Conservation (phyloP, 1,140 invertebrate genomes). For the Zaprionus ghesquierei region DNA sequence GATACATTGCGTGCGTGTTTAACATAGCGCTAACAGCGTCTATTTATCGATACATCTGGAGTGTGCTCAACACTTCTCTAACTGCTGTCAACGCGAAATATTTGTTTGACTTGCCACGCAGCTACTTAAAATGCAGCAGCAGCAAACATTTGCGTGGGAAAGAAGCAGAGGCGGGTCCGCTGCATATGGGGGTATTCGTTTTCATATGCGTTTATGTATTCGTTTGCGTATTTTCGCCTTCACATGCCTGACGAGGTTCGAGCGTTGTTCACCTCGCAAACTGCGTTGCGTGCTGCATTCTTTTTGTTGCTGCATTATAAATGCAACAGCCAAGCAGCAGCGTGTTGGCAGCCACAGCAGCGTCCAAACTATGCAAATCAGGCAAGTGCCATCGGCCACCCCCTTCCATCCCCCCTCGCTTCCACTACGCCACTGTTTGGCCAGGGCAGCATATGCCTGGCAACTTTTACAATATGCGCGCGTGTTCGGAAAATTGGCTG, state of each 20-base stretch:
- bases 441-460: conserved; percentile 42
- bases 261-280: conserved; percentile 42
- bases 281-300: conserved; percentile 62
- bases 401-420: not conserved
- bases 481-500: conserved; percentile 56
- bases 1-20: not conserved
- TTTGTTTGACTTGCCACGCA: conserved; percentile 21
- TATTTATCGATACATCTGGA: not conserved
- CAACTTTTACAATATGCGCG: conserved; percentile 70
- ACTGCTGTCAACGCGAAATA: conserved; percentile 67
- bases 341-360: conserved; percentile 35
- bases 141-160: conserved; percentile 20
- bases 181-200: not conserved
- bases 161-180: too few relatives aligned
- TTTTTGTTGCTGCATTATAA: conserved; percentile 63
- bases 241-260: conserved; percentile 36
- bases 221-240: conserved; percentile 4
- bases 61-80: conserved; percentile 53
- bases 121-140: conserved; percentile 71
- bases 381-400: conserved; percentile 39
- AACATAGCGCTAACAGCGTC: not conserved
- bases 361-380: conserved; percentile 74
- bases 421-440: conserved; percentile 39
- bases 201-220: conserved; percentile 4
- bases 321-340: conserved; percentile 56